phyloP scores from a whole-genome alignment of 1,140 invertebrate species.

The Danaus plexippus region DNA sequence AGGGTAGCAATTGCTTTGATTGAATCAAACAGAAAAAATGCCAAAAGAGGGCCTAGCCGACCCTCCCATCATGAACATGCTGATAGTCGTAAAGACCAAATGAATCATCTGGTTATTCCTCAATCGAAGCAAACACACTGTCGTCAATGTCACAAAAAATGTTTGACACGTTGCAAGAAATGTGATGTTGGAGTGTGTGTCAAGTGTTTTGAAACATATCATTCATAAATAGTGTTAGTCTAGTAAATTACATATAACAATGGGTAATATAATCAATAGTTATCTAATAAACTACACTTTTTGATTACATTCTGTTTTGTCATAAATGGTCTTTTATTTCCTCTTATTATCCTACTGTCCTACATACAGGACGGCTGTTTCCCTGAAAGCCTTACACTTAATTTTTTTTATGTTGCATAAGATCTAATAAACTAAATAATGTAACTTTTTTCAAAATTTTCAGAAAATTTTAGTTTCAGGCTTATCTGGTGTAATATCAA shows the following conservation, averaged over 20 bases:
- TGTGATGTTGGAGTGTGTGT: too few relatives aligned
- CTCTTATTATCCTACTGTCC: constrained; percentile 41
- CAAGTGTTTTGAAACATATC: constrained; percentile 20
- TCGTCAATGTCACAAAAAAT: constrained; percentile 45
- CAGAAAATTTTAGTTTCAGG: constrained; percentile 32
- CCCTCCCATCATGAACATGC: constrained; percentile 41
- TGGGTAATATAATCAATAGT: constrained; percentile 37
- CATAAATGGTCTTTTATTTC: too few relatives aligned
- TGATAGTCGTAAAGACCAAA: constrained; percentile 44
- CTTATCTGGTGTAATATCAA: constrained; percentile 35
- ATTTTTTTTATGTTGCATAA: constrained; percentile 37
- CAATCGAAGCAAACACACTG: constrained; percentile 38
- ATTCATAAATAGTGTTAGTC: constrained; percentile 32
- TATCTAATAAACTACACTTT: constrained; percentile 42
- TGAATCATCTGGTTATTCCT: constrained; percentile 40
- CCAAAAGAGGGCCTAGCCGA: constrained; percentile 31
- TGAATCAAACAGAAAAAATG: constrained; percentile 39
- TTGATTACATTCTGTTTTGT: constrained; percentile 40
- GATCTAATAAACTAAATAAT: constrained; percentile 36
- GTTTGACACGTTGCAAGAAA: constrained; percentile 40
- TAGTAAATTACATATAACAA: constrained; percentile 39
- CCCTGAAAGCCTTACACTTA: constrained; percentile 37
- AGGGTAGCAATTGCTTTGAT: constrained; percentile 36
- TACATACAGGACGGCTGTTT: constrained; percentile 41
- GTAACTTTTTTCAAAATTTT: constrained; percentile 30